Evolutionary conservation across 2,797 vertebrate genomes (phyloP).

Genomic region (Meda fulgida): DNA sequence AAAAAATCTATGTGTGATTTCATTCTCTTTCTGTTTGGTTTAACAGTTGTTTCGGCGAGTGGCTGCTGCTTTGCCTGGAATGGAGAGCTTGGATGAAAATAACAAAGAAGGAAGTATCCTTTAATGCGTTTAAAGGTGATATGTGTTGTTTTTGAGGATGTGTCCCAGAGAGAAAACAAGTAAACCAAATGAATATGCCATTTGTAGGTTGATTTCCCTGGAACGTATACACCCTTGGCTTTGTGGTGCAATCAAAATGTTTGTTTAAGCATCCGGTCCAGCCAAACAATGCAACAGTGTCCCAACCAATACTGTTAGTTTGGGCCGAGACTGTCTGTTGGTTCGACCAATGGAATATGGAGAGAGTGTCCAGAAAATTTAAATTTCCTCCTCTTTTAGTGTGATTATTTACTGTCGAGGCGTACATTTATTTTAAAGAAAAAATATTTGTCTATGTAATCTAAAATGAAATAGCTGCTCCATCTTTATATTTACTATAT

Average conservation of each 20-base stretch:
- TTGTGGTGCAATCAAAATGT: background rate
- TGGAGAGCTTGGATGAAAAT: constrained; percentile 92
- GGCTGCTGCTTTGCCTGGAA: constrained; percentile 91
- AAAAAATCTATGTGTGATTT: background rate
- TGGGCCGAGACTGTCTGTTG: background rate
- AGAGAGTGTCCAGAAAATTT: background rate
- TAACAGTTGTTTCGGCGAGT: constrained; percentile 90
- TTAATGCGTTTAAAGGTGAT: constrained; percentile 63
- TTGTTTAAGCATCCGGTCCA: background rate
- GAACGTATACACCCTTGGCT: background rate
- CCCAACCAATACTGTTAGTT: background rate
- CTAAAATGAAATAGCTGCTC: background rate
- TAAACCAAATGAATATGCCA: background rate
- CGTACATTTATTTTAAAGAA: background rate
- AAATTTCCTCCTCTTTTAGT: background rate
- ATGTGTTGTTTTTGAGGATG: background rate
- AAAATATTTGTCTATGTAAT: background rate
- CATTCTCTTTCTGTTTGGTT: constrained; percentile 14
- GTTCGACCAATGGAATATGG: background rate
- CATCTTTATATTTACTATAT: background rate
- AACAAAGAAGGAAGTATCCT: constrained; percentile 98
- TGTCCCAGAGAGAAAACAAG: background rate
- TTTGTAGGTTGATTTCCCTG: background rate
- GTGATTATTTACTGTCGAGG: no score
- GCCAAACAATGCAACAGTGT: background rate